phyloP scores from a whole-genome alignment of 2,797 vertebrate genomes.

The Chiloscyllium punctatum region DNA sequence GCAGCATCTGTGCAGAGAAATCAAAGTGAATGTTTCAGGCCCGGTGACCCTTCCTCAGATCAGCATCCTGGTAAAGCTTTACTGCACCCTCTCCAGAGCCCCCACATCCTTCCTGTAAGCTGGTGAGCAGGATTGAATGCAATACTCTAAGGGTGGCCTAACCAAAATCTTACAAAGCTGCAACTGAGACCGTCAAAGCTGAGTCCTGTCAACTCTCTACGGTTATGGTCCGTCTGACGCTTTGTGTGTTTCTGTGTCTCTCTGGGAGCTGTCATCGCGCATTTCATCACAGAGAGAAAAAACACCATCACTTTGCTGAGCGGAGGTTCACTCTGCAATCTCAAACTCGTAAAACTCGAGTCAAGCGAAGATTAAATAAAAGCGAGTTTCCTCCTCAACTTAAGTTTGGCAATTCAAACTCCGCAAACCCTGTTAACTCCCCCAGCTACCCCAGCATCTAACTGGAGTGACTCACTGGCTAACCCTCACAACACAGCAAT shows the following conservation, averaged over 20 bases:
- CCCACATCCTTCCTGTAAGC: too few relatives aligned
- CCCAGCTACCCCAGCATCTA: neutral
- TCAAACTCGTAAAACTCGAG: neutral
- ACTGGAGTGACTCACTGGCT: slow-evolving; percentile 55
- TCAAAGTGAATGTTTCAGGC: too few relatives aligned
- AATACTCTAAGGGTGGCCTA: too few relatives aligned
- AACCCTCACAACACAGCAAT: neutral
- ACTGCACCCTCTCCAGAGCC: too few relatives aligned
- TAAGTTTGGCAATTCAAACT: neutral
- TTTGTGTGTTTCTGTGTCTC: neutral
- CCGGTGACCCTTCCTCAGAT: too few relatives aligned
- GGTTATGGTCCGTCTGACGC: neutral
- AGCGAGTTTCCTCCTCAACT: neutral
- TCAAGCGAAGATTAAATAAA: neutral
- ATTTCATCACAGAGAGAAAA: neutral
- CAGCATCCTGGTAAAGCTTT: too few relatives aligned
- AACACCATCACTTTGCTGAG: neutral
- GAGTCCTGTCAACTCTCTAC: neutral
- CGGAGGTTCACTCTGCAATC: neutral
- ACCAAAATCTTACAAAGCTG: neutral
- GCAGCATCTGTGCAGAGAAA: too few relatives aligned
- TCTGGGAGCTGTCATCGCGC: neutral
- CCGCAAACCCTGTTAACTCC: neutral
- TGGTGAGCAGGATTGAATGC: too few relatives aligned
- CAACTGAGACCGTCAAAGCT: neutral